Base-by-base conservation (phyloP, 2,797 vertebrate genomes). In the Bovichtus diacanthus region DNA sequence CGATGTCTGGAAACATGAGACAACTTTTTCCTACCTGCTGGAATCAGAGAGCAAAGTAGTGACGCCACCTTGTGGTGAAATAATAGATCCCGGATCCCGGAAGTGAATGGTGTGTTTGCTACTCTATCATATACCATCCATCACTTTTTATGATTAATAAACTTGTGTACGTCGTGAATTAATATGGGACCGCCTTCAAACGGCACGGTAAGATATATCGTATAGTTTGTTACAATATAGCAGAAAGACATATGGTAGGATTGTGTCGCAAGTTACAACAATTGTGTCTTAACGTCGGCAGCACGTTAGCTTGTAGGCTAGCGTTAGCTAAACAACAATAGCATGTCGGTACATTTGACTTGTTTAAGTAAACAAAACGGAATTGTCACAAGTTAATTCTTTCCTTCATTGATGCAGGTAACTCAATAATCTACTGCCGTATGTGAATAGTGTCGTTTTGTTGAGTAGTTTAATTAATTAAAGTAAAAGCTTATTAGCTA, bases 131-230 rank as follows among this genome's bases (percentile, higher is more conserved):
- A 13, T 18, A 12, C 21, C 58, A 29, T 63, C n/a, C 58, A 34
- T 63, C 39, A 31, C n/a, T 36, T 55, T 9, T 46, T 47, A 18
- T 59, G 41, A 39, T 70, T 29, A 29, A 27, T 67, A 38, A 34
- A 29, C 4, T 47, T 41, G 6, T 25, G 15, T 49, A 3, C 46
- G 21, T 50, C 27, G 55, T 67, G 16, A 29, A 38, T 36, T 78
- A 76, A 36, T 49, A 91, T 91, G 90, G 84, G 78, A 53, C 19
- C 12, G 36, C 44, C n/a, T 49, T 68, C 69, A 53, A 60, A 71
- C 13, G 19, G n/a, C 39, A 88, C 63, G 91, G 93, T 93, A 89
- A 92, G 91, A 69, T 8, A 19, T 3, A 11, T 16, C 15, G 46
- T 1, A 10, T 15, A 9, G 9, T 39, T 27, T 19, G 4, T 70